phyloP scores from a whole-genome alignment of 2,888 invertebrate genomes.

The Apomyelois bistriatella region DNA sequence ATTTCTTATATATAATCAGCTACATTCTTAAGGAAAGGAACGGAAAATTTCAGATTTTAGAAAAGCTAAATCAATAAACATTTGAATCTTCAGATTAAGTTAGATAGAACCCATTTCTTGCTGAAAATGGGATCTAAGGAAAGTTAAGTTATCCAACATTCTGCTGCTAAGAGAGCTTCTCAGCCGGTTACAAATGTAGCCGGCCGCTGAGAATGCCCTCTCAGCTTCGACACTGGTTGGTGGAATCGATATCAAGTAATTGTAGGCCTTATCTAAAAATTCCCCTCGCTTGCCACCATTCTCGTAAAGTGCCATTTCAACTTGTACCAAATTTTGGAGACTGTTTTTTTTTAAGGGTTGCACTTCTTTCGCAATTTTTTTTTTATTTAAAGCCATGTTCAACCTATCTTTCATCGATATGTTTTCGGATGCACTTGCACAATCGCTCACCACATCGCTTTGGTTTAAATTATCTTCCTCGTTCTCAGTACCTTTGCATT shows the following conservation, averaged over 20 bases:
- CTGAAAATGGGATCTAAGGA: neutral
- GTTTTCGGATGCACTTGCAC: neutral
- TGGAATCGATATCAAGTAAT: neutral
- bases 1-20: no score
- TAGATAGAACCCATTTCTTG: neutral
- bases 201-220: conserved; percentile 4
- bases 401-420: neutral
- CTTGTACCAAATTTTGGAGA: neutral
- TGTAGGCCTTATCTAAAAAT: neutral
- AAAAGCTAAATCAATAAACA: no score
- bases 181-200: conserved; percentile 1
- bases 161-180: neutral
- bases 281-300: neutral
- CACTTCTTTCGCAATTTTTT: neutral
- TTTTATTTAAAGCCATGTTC: neutral
- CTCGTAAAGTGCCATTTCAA: neutral
- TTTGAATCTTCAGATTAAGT: no score
- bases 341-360: neutral
- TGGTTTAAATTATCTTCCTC: neutral
- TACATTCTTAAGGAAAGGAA: no score
- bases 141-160: neutral
- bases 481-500: neutral
- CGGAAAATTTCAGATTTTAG: no score
- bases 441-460: neutral
- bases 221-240: conserved; percentile 7